Percentiles rank a stretch among this genome's conserved stretches.
Evolutionary conservation across 2,113 vertebrate genomes (phyloP).

Genomic region (Isurus oxyrinchus): DNA sequence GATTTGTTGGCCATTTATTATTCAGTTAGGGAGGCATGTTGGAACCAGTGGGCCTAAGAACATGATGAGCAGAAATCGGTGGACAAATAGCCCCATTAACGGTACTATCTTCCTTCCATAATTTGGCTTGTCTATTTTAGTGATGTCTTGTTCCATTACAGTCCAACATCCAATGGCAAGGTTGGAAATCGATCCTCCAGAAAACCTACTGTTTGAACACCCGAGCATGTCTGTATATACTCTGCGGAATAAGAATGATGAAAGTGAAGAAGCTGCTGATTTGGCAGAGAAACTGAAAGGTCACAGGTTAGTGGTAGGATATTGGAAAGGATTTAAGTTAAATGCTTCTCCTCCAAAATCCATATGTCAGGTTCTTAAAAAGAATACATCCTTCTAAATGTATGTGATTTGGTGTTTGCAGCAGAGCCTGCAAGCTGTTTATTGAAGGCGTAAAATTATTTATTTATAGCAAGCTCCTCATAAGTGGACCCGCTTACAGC

Average conservation of each 20-base stretch:
- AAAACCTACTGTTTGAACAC: constrained; percentile 63
- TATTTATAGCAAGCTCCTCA: neutral
- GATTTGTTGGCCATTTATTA: neutral
- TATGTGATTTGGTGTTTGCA: neutral
- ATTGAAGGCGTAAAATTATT: neutral
- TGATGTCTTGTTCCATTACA: constrained; percentile 36
- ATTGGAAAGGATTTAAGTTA: neutral
- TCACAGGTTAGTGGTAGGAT: constrained; percentile 47
- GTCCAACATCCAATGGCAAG: constrained; percentile 41
- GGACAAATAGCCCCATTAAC: neutral
- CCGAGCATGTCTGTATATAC: constrained; percentile 66
- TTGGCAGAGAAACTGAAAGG: constrained; percentile 49
- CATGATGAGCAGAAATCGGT: neutral
- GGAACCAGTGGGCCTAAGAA: neutral
- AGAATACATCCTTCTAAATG: neutral
- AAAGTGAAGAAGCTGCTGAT: constrained; percentile 43
- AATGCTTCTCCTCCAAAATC: neutral
- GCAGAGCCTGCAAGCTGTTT: neutral
- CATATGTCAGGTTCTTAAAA: neutral
- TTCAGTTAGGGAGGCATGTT: neutral
- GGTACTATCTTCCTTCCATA: neutral
- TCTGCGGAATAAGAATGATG: constrained; percentile 41
- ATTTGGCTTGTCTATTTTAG: neutral
- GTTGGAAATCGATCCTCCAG: constrained; percentile 47
- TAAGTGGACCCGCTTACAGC: neutral